Percentiles rank a stretch among this genome's conserved stretches.
Evolutionary conservation across 2,888 invertebrate genomes (phyloP).

Genomic region (Siphlonurus alternatus): DNA sequence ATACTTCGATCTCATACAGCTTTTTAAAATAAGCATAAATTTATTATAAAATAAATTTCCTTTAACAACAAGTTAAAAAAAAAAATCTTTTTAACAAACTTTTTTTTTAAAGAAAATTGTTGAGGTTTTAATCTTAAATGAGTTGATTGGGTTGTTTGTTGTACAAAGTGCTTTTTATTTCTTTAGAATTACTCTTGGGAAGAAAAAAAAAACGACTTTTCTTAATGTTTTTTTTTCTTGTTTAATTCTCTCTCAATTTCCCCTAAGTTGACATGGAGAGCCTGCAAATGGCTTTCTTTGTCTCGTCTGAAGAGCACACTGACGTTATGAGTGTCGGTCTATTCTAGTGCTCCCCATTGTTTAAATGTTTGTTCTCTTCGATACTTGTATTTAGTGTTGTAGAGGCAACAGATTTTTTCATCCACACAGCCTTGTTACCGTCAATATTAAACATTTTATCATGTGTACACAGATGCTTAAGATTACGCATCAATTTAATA

Average conservation of each 20-base stretch:
- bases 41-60: too few relatives aligned
- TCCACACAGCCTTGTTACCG: background rate
- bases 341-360: background rate
- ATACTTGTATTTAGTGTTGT: too few relatives aligned
- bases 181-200: background rate
- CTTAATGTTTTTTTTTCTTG: background rate
- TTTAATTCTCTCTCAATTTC: background rate
- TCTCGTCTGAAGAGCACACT: background rate
- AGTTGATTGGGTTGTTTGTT: background rate
- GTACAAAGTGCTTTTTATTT: background rate
- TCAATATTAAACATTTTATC: background rate
- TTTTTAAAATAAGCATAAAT: too few relatives aligned
- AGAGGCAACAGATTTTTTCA: background rate
- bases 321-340: background rate
- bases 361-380: too few relatives aligned
- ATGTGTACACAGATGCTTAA: background rate
- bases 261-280: background rate
- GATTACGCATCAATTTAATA: too few relatives aligned
- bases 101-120: too few relatives aligned
- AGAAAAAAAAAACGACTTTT: background rate
- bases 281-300: background rate
- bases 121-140: background rate
- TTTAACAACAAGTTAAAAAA: too few relatives aligned
- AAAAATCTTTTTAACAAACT: too few relatives aligned
- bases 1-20: too few relatives aligned